Conservation (phyloP, 2,888 invertebrate species). For the Nomada fucata region DNA sequence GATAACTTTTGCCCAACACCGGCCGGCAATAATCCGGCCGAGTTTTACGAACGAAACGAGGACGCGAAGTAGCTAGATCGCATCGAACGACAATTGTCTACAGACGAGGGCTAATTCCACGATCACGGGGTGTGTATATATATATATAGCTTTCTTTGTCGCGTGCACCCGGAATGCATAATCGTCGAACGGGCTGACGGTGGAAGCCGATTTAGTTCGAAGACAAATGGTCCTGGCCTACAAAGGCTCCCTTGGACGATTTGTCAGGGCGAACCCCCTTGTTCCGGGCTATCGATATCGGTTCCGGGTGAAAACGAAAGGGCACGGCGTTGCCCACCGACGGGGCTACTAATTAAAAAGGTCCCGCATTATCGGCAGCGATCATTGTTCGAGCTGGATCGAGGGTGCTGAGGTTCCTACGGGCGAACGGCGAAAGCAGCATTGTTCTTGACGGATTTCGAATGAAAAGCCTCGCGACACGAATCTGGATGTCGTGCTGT, state of each 20-base stretch:
- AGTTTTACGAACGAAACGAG: neutral
- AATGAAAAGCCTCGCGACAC: slow-evolving; percentile 30
- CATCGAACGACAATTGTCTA: slow-evolving; percentile 7
- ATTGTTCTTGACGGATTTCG: slow-evolving; percentile 64
- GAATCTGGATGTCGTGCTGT: neutral
- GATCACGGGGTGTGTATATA: neutral
- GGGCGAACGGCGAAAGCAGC: slow-evolving; percentile 49
- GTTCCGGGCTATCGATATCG: slow-evolving; percentile 52
- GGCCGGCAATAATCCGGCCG: too few relatives aligned
- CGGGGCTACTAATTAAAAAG: slow-evolving; percentile 67
- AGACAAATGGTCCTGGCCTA: slow-evolving; percentile 45
- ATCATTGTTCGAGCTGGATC: slow-evolving; percentile 64
- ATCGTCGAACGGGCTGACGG: slow-evolving; percentile 36
- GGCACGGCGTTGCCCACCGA: slow-evolving; percentile 3
- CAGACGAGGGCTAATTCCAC: slow-evolving; percentile 5
- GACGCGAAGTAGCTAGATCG: neutral
- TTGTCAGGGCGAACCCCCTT: slow-evolving; percentile 64
- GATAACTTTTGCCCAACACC: too few relatives aligned
- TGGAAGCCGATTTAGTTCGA: slow-evolving; percentile 35
- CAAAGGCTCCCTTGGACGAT: slow-evolving; percentile 55
- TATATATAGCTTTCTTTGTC: slow-evolving; percentile 21
- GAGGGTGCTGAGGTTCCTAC: slow-evolving; percentile 59
- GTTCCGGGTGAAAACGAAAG: slow-evolving; percentile 29
- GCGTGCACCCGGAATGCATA: slow-evolving; percentile 40
- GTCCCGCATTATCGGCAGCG: slow-evolving; percentile 57